Evolutionary conservation across 1,140 invertebrate species (phyloP).

Genomic region (Leptopilina boulardi): DNA sequence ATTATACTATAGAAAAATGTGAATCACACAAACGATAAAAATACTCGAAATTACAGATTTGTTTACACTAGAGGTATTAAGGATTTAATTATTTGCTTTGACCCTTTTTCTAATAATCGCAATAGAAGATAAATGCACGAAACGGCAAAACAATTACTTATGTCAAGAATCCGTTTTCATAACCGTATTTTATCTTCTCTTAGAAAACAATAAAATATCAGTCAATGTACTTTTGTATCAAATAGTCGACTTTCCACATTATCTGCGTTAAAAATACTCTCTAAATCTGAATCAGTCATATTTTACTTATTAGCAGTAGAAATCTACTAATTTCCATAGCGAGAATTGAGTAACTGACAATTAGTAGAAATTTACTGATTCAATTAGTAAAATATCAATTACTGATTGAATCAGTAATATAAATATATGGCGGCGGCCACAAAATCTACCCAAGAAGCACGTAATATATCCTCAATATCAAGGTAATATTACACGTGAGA

Average conservation of each 20-base stretch:
- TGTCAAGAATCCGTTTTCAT: slow-evolving; percentile 26
- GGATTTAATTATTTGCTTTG: slow-evolving; percentile 9
- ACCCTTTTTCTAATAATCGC: not conserved
- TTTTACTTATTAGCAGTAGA: no score
- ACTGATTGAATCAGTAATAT: no score
- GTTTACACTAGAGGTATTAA: not conserved
- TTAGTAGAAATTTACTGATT: no score
- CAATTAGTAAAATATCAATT: no score
- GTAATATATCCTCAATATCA: no score
- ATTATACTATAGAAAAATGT: slow-evolving; percentile 16
- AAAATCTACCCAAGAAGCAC: no score
- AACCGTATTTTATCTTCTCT: slow-evolving; percentile 21
- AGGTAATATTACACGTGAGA: no score
- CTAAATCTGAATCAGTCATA: no score
- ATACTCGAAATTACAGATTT: not conserved
- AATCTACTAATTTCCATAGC: no score
- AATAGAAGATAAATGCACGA: slow-evolving; percentile 2
- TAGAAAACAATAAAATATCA: slow-evolving; percentile 26
- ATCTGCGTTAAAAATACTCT: not conserved
- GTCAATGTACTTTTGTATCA: slow-evolving; percentile 7
- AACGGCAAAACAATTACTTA: slow-evolving; percentile 25
- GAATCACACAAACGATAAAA: not conserved
- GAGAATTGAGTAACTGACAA: no score
- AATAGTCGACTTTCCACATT: not conserved
- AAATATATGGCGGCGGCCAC: no score